Percentiles rank a stretch among this genome's conserved stretches.
Conservation (phyloP, 2,797 vertebrate species). For the Dallia pectoralis region DNA sequence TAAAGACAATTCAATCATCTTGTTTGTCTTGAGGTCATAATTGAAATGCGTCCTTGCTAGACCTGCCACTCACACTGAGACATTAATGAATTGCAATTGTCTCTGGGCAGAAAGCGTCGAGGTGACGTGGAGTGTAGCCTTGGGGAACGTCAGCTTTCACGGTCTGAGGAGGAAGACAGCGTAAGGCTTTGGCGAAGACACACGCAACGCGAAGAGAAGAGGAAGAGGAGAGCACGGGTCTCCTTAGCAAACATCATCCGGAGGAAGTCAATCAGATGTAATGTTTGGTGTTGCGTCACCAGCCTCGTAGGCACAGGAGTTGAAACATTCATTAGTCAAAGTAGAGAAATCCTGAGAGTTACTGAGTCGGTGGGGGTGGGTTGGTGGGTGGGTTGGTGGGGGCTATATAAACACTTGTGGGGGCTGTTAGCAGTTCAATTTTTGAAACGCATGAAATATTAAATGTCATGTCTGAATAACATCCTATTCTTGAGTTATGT, state of each 20-base stretch:
- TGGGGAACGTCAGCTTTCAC: not conserved
- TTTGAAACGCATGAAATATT: not conserved
- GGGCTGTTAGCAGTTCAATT: not conserved
- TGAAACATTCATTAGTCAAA: conserved; percentile 68
- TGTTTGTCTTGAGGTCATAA: not conserved
- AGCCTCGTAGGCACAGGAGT: conserved; percentile 26
- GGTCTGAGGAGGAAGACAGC: not conserved
- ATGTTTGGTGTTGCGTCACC: not conserved
- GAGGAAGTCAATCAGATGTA: not conserved
- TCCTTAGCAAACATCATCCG: not conserved
- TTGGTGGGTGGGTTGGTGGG: too few relatives aligned
- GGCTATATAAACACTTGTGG: not conserved
- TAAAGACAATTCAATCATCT: not conserved
- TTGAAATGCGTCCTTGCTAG: not conserved
- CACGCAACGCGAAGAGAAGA: not conserved
- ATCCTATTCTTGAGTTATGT: not conserved
- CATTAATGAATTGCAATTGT: not conserved
- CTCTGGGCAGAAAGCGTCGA: not conserved
- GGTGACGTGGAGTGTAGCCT: not conserved
- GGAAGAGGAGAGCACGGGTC: not conserved
- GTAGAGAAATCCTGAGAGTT: conserved; percentile 52
- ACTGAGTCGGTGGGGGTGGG: not conserved
- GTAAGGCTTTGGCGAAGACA: not conserved
- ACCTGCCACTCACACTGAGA: not conserved
- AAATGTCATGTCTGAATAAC: not conserved